Conservation (phyloP, 2,888 invertebrate species). For the Caenorhabditis virilis region DNA sequence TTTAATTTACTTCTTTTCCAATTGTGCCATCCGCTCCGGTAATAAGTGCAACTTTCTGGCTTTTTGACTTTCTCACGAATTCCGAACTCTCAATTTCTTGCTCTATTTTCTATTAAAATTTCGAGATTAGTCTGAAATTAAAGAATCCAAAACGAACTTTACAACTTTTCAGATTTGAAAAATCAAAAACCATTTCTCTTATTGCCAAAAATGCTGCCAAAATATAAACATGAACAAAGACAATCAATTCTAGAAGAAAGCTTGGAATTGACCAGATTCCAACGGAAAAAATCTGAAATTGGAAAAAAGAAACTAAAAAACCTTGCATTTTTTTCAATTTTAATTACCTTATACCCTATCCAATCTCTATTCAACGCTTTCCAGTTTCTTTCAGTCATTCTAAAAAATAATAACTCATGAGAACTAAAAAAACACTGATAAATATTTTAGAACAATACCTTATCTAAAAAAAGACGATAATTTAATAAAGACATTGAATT, state of each 20-base stretch:
- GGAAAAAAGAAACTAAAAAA: too few species aligned
- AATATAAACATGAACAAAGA: slow-evolving; percentile 32
- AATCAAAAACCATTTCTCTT: slow-evolving; percentile 32
- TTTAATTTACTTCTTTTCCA: slow-evolving; percentile 6
- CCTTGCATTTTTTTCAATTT: too few species aligned
- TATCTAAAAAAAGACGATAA: too few species aligned
- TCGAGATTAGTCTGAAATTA: not conserved
- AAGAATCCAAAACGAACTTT: not conserved
- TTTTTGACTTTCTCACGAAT: too few species aligned
- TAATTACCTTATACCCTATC: not conserved
- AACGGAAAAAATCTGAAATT: slow-evolving; percentile 5
- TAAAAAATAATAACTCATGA: too few species aligned
- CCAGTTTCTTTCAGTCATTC: slow-evolving; percentile 1
- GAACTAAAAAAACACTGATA: too few species aligned
- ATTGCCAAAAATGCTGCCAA: slow-evolving; percentile 30
- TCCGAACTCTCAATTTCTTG: not conserved
- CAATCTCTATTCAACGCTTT: not conserved
- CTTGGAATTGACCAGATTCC: not conserved
- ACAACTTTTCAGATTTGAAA: not conserved
- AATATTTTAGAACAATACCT: too few species aligned
- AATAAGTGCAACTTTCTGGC: slow-evolving; percentile 7
- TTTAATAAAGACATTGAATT: too few species aligned
- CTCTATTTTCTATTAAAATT: slow-evolving; percentile 7
- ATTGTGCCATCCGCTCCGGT: slow-evolving; percentile 22
- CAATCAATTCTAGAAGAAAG: slow-evolving; percentile 16